Conservation (phyloP, 2,888 invertebrate genomes). For the Pterostichus madidus region DNA sequence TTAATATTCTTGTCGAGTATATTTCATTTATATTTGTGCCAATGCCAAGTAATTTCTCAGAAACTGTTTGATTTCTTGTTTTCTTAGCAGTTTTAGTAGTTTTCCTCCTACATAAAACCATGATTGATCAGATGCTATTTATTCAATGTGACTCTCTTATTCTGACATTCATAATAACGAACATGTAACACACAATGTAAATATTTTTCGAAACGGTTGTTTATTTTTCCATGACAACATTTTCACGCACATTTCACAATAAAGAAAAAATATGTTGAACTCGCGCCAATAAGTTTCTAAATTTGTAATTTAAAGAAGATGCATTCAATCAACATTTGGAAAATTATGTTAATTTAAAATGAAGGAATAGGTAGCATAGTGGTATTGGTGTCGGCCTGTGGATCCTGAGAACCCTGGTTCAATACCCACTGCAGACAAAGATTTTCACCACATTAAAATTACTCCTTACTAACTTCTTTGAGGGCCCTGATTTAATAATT, state of each 20-base stretch:
- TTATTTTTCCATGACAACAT: not conserved
- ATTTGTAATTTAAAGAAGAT: constrained; percentile 6
- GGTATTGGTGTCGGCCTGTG: too few species aligned
- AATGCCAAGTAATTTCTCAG: not conserved
- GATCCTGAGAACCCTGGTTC: too few species aligned
- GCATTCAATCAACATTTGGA: not conserved
- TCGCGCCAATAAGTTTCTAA: not conserved
- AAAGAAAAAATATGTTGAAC: not conserved
- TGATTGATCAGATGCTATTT: not conserved
- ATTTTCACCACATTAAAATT: too few species aligned
- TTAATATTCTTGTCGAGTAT: not conserved
- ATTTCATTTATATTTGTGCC: not conserved
- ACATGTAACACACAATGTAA: constrained; percentile 7
- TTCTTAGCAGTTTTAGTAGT: not conserved
- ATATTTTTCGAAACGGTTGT: constrained; percentile 7
- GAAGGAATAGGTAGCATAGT: too few species aligned
- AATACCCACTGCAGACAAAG: too few species aligned
- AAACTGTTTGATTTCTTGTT: not conserved
- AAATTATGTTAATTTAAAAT: not conserved
- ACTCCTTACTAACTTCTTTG: too few species aligned
- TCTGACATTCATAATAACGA: not conserved
- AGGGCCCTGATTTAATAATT: too few species aligned
- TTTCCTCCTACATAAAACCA: not conserved
- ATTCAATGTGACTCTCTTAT: not conserved
- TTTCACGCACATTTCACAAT: not conserved